phyloP scores from a whole-genome alignment of 2,113 vertebrate genomes.

The Bubo blakistoni region DNA sequence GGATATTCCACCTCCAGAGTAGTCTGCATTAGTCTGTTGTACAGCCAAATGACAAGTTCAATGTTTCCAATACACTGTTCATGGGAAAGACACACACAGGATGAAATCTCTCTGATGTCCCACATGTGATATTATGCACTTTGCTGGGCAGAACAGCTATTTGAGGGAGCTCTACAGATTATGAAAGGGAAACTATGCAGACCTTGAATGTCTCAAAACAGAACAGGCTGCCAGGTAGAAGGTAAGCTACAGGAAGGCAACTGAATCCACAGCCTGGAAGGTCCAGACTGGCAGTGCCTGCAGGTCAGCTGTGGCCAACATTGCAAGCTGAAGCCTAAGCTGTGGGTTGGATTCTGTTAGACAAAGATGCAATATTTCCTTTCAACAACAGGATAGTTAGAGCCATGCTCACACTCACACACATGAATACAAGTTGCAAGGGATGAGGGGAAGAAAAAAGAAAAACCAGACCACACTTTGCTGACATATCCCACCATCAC shows the following conservation, averaged over 20 bases:
- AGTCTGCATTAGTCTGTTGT: constrained; percentile 78
- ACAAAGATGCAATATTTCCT: background rate
- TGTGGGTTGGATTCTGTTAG: background rate
- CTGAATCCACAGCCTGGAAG: background rate
- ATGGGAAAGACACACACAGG: background rate
- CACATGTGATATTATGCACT: background rate
- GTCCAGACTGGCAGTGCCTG: background rate
- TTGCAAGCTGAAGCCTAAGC: background rate
- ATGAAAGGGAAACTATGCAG: background rate
- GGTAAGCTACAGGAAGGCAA: background rate
- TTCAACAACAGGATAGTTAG: background rate
- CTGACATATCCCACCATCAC: background rate
- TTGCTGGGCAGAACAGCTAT: background rate
- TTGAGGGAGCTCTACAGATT: background rate
- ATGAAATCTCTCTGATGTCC: background rate
- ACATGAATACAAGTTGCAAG: background rate
- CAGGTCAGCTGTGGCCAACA: background rate
- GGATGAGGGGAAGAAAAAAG: background rate
- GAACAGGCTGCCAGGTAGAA: background rate
- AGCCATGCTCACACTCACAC: background rate
- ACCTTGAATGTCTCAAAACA: background rate
- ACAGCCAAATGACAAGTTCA: constrained; percentile 75
- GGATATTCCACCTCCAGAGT: constrained; percentile 78
- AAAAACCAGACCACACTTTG: background rate
- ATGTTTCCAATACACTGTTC: constrained; percentile 74